phyloP scores from a whole-genome alignment of 2,113 vertebrate species.

The Boleophthalmus pectinirostris region DNA sequence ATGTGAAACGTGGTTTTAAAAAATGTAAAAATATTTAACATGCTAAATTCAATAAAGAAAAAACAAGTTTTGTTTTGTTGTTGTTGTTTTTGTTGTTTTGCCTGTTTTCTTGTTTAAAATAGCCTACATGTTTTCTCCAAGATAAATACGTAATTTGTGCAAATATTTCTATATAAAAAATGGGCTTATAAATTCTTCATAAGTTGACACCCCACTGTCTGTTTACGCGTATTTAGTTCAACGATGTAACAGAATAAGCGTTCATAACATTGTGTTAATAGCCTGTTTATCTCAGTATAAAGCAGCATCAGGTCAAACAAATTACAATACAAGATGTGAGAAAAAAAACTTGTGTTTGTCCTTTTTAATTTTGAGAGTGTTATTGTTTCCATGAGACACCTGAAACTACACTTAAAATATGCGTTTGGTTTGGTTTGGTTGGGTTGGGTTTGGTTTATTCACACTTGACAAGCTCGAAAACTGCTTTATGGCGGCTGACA shows the following conservation, averaged over 20 bases:
- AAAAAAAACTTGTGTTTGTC: background rate
- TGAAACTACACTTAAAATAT: too few relatives aligned
- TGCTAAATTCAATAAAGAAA: background rate
- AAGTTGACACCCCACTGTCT: too few relatives aligned
- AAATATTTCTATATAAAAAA: background rate
- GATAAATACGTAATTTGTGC: background rate
- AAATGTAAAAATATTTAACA: background rate
- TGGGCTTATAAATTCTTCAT: too few relatives aligned
- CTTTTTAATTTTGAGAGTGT: background rate
- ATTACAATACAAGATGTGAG: background rate
- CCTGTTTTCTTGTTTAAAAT: background rate
- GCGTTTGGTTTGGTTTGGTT: too few relatives aligned
- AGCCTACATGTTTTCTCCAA: background rate
- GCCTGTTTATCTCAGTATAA: background rate
- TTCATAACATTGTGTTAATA: too few relatives aligned
- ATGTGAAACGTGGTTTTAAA: background rate
- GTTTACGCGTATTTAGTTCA: too few relatives aligned
- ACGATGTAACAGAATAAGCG: too few relatives aligned
- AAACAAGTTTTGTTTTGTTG: background rate
- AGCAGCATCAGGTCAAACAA: background rate
- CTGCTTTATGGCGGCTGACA: slow-evolving; percentile 29
- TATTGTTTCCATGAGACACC: background rate
- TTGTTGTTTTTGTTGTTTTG: too few relatives aligned
- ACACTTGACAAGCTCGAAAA: slow-evolving; percentile 10
- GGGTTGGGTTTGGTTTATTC: slow-evolving; percentile 6